Conservation (phyloP, 2,888 invertebrate genomes). For the Chaetogeoica ovagalla region DNA sequence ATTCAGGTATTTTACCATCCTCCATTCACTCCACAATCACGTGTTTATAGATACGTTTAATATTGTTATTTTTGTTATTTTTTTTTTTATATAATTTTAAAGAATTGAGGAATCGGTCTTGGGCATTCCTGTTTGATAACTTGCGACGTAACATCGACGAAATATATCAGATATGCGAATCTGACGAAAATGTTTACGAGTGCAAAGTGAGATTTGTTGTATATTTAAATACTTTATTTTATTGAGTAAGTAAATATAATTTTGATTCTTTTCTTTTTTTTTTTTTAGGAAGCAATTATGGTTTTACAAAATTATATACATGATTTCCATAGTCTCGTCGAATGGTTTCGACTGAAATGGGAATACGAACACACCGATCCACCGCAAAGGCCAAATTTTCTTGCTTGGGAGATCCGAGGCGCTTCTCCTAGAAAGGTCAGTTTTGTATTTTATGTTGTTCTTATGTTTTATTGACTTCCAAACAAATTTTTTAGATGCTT, state of each 20-base stretch:
- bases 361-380: constrained; percentile 88
- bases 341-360: constrained; percentile 92
- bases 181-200: constrained; percentile 89
- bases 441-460: neutral
- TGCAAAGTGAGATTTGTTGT: constrained; percentile 65
- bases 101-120: constrained; percentile 88
- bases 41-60: constrained; percentile 20
- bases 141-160: constrained; percentile 90
- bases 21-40: too few relatives aligned
- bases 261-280: neutral
- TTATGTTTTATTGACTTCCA: neutral
- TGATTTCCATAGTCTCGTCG: constrained; percentile 90
- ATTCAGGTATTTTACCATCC: too few relatives aligned
- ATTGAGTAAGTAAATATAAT: neutral
- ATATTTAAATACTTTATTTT: neutral
- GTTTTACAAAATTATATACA: constrained; percentile 91
- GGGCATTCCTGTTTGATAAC: constrained; percentile 94
- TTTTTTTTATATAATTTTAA: constrained; percentile 54
- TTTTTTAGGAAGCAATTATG: constrained; percentile 80
- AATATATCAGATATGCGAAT: constrained; percentile 93
- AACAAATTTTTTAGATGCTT: constrained; percentile 34
- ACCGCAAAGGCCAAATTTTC: constrained; percentile 81
- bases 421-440: constrained; percentile 68
- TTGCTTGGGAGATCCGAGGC: constrained; percentile 96
- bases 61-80: neutral